Evolutionary conservation across 2,113 vertebrate species (phyloP), one percentile per base, ranked within the genome.

Genomic region (Protobothrops mucrosquamatus): DNA sequence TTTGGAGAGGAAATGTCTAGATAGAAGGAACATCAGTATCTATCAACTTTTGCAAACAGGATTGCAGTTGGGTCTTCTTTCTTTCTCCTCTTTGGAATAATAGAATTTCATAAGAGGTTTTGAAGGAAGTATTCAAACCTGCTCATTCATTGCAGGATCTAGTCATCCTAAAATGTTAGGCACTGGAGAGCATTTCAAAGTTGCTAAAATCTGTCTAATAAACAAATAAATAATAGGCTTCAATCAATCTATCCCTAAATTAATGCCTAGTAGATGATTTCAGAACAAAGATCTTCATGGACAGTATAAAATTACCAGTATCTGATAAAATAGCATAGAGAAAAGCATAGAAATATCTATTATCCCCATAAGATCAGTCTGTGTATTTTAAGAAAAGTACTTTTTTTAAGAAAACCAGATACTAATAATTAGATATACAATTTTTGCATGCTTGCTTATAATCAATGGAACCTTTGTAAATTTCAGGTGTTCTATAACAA

Each of bases 131-230:
- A 81, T 39, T 81, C 34, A 39, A 39, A 39, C 6, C 34, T 81
- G 34, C n/a, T 81, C n/a, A 20, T 81, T 81, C 34, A 9, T 43
- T 81, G 74, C 74, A 81, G 34, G 3, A 43, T 81, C 69, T 39
- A 81, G 15, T 8, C 69, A 20, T 91, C 90, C 20, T 56, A 81
- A 91, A 51, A 90, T 10, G 22, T 51, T 91, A 91, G 94, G 92
- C 22, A 20, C 92, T 93, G 64, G 86, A 94, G 93, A 1, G 89
- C 69, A 6, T 93, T 94, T 93, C 88, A 64, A 89, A 56, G 55
- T 15, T 46, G 8, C 93, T 87, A 48, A n/a, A 39, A 15, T 34
- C 29, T 92, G 92, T 95, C 91, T 93, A 92, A 91, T 56, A 95
- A 95, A 89, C 7, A 86, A 95, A 92, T 56, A 39, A 39, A 92